These are phyloP conservation scores for Bicyclus anynana DNA, from an alignment of 1,140 invertebrate species.

Conservation along the genomic window DNA sequence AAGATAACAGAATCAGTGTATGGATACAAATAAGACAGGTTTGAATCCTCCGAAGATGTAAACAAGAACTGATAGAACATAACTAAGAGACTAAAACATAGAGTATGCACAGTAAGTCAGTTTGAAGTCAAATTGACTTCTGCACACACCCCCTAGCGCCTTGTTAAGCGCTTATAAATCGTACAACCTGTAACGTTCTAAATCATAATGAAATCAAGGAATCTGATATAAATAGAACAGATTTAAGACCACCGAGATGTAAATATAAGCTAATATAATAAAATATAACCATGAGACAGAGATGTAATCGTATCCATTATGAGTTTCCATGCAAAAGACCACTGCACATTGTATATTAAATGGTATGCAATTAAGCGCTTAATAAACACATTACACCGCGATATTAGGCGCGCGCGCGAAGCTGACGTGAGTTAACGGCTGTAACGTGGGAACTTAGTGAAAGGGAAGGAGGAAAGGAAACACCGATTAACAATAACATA, in stretches of 20 bases:
- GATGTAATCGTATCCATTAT: neutral
- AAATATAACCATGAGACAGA: neutral
- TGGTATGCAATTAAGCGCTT: slow-evolving; percentile 67
- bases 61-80: no score
- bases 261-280: neutral
- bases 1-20: no score
- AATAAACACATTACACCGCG: slow-evolving; percentile 72
- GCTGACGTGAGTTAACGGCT: slow-evolving; percentile 57
- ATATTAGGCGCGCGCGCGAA: slow-evolving; percentile 65
- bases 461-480: slow-evolving; percentile 13
- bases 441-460: slow-evolving; percentile 63
- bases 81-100: no score
- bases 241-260: neutral
- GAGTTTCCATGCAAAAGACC: slow-evolving; percentile 46
- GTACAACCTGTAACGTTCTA: no score
- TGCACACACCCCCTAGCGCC: no score
- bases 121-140: no score
- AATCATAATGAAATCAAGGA: no score
- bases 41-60: no score
- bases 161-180: no score
- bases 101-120: no score
- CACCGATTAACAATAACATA: slow-evolving; percentile 12
- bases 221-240: no score
- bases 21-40: no score
- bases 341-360: slow-evolving; percentile 69